Percentiles rank a stretch among this genome's conserved stretches.
These are phyloP conservation scores for Drosophila bunnanda DNA, from an alignment of 2,888 invertebrate genomes.

Conservation along the genomic window DNA sequence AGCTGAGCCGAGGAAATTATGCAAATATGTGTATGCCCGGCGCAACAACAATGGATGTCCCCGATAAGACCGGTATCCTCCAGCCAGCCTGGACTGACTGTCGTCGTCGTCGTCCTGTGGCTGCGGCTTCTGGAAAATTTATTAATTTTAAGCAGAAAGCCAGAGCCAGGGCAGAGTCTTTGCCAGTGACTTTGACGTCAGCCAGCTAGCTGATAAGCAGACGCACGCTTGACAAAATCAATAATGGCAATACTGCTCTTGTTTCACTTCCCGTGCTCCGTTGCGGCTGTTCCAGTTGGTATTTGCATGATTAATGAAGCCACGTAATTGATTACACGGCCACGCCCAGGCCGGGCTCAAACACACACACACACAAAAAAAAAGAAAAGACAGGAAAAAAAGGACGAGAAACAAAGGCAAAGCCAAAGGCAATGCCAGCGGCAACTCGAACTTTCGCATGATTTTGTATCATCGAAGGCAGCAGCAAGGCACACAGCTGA, in stretches of 20 bases:
- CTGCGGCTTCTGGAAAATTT: slow-evolving; percentile 44
- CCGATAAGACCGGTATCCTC: slow-evolving; percentile 26
- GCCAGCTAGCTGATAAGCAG: slow-evolving; percentile 56
- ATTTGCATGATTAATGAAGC: slow-evolving; percentile 80
- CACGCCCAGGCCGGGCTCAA: slow-evolving; percentile 41
- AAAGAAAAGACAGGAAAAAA: neutral
- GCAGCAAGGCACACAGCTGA: slow-evolving; percentile 59
- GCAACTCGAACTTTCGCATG: slow-evolving; percentile 34
- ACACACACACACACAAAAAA: slow-evolving; percentile 1
- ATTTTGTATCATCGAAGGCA: slow-evolving; percentile 52
- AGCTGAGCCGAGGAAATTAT: slow-evolving; percentile 63
- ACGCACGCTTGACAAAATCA: slow-evolving; percentile 64
- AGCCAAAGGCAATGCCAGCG: slow-evolving; percentile 25
- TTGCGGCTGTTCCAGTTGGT: slow-evolving; percentile 43
- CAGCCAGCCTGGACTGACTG: slow-evolving; percentile 15
- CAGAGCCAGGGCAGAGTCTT: neutral
- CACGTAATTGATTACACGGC: slow-evolving; percentile 73
- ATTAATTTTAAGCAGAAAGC: slow-evolving; percentile 65
- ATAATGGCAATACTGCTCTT: slow-evolving; percentile 52
- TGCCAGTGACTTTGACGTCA: slow-evolving; percentile 57
- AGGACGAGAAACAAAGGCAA: slow-evolving; percentile 14
- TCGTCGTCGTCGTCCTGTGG: slow-evolving; percentile 34
- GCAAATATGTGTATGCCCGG: slow-evolving; percentile 60
- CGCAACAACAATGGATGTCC: slow-evolving; percentile 55
- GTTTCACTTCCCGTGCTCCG: slow-evolving; percentile 17